A percentile compares a stretch with the other conserved stretches of the same genome.
These are phyloP conservation scores for Argyra leucocephala DNA, from an alignment of 2,888 invertebrate genomes.

Conservation along the genomic window DNA sequence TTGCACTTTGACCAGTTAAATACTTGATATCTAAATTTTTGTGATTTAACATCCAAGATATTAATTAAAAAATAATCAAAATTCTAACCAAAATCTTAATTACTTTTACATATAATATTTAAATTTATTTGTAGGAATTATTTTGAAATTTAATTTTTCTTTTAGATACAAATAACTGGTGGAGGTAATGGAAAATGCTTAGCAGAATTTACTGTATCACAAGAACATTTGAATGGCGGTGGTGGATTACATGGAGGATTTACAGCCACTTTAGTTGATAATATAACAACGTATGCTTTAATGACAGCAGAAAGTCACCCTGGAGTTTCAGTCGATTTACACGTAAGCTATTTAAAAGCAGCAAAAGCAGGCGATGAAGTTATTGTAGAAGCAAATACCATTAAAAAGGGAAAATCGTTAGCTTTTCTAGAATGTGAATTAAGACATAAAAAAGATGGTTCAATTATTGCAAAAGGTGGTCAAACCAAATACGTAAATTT, in stretches of 20 bases:
- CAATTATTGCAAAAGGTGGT: constrained; percentile 66
- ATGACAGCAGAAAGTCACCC: constrained; percentile 55
- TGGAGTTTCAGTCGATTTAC: constrained; percentile 76
- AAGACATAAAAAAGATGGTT: constrained; percentile 61
- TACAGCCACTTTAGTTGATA: constrained; percentile 63
- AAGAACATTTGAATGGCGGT: constrained; percentile 64
- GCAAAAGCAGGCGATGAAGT: constrained; percentile 71
- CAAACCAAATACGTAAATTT: constrained; percentile 67
- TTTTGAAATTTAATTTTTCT: constrained; percentile 17
- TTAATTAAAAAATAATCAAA: no score
- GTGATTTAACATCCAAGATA: no score
- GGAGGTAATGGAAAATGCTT: constrained; percentile 63
- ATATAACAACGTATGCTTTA: constrained; percentile 68
- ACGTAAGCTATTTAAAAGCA: constrained; percentile 69
- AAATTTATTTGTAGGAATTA: not conserved
- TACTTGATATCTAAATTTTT: no score
- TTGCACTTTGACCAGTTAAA: no score
- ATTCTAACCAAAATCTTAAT: no score
- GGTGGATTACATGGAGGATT: constrained; percentile 80
- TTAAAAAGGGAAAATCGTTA: constrained; percentile 65
- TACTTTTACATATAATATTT: not conserved
- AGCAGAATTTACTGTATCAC: constrained; percentile 64
- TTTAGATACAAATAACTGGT: constrained; percentile 40
- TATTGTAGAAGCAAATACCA: constrained; percentile 65
- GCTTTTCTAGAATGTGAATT: constrained; percentile 77